Evolutionary conservation across 2,888 invertebrate genomes (phyloP), one percentile per base, ranked within the genome.

Genomic region (Meghimatium bilineatum): DNA sequence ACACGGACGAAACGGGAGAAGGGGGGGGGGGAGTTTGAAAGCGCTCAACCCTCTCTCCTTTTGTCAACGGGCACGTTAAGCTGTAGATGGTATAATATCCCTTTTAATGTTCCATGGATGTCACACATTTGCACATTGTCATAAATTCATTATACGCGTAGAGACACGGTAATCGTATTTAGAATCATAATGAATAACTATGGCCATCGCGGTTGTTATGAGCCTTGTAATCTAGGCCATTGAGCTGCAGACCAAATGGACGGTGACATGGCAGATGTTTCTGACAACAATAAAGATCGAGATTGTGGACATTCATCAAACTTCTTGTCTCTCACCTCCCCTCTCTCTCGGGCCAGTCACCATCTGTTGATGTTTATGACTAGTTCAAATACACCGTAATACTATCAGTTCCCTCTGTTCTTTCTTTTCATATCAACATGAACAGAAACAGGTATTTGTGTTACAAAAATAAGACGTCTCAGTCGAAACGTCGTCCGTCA

Each of bases 291-390:
- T 66, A 66, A 32, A 29, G 32, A 32, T 29, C 29, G 66, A 0
- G 32, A 66, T 66, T 66, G 14, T 66, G 66, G 66, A 32, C 32
- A 66, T 66, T 32, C 32, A 32, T 66, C 66, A 66, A 23, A 29
- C 2, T 32, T 2, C 32, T 29, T 3, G 32, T 14, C 32, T 66
- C 32, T 66, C 32, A 29, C 14, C 32, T 66, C 66, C 10, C 1
- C 66, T 32, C 8, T 32, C 17, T 32, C 10, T 17, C 32, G 32
- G 17, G 29, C 2, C 66, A 32, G 14, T 32, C 12, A 10, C 32
- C 66, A 66, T 66, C 66, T 66, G 66, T 66, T 66, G 17, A 5
- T 8, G 66, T 66, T 66, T 66, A 66, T 66, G 32, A 66, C 66
- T 32, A 14, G 63, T 5, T 8, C 63, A n/a, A 5, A n/a, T 29